Percentiles rank a stretch among this genome's conserved stretches.
These are phyloP conservation scores for Orius insidiosus DNA, from an alignment of 1,140 invertebrate genomes.

Conservation along the genomic window DNA sequence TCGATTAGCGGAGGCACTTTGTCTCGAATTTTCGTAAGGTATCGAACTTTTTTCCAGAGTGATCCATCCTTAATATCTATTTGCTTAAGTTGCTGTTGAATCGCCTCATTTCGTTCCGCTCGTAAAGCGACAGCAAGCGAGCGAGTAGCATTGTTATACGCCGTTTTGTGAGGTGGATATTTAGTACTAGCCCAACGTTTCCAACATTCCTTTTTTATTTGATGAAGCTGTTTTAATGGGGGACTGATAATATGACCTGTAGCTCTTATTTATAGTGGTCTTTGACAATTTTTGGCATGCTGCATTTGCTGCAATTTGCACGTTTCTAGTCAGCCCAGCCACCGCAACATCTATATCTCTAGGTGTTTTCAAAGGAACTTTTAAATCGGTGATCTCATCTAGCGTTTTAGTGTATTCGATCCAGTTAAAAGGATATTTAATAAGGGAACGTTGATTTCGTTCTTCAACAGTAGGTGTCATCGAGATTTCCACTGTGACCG, in stretches of 20 bases:
- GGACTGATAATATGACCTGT: not conserved
- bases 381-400: too few relatives aligned
- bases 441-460: not conserved
- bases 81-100: too few relatives aligned
- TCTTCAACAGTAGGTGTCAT: not conserved
- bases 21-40: not conserved
- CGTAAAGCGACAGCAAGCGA: too few relatives aligned
- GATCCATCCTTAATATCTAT: not conserved
- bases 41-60: not conserved
- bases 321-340: too few relatives aligned
- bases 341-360: too few relatives aligned
- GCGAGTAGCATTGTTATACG: too few relatives aligned
- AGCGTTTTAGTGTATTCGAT: not conserved
- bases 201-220: not conserved
- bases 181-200: not conserved
- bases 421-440: not conserved
- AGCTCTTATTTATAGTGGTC: too few relatives aligned
- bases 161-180: too few relatives aligned
- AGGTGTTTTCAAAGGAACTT: too few relatives aligned
- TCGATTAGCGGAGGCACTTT: not conserved
- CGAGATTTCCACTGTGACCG: not conserved
- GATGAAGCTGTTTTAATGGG: not conserved
- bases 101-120: too few relatives aligned
- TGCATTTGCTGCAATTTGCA: too few relatives aligned
- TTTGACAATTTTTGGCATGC: too few relatives aligned